Base-by-base conservation (phyloP, 2,888 invertebrate genomes). In the Apotomis capreana region DNA sequence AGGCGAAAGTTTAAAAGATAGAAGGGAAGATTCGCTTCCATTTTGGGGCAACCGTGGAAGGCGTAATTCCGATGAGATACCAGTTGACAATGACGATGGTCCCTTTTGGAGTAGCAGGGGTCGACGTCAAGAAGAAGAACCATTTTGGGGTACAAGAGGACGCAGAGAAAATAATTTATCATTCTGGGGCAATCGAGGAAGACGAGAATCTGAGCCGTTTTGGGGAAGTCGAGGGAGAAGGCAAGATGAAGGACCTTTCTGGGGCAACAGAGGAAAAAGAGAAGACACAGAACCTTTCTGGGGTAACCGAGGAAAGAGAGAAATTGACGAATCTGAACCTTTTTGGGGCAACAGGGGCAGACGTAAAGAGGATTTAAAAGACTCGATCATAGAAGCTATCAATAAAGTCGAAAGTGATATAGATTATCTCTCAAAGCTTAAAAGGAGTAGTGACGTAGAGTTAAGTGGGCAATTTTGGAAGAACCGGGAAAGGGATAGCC, bases 211-310 rank as follows among this genome's bases (percentile, higher is more conserved):
- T 6, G 72, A 78, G 6, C 91, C 92, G 4, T 93, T 93, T 78
- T 93, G 93, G 93, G 93, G 91, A 13, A 91, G 87, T 62, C 81
- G 91, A 57, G 93, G 93, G 12, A 79, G 81, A 73, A 78, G 82
- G n/a, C 76, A 84, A 55, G 80, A 83, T 54, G 81, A 84, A 3
- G 83, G 83, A 5, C 93, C 92, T 0, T 94, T 94, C 79, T 94
- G 94, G 94, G 94, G 92, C 1, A 93, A 90, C 73, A 83, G 93
- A 37, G 94, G 94, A 0, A 79, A 84, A 69, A 78, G 81, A 73
- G 76, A 84, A 55, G 80, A 83, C 59, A 81, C 84, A 2, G 83
- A 83, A 6, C 93, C 92, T 0, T 94, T 94, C 79, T 87, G 86
- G 87, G 85, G 86, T 0, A 85, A 81, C 55, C 76, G 77, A 78